A percentile compares a stretch with the other conserved stretches of the same genome.
These are phyloP conservation scores for Girardinichthys multiradiatus DNA, from an alignment of 2,113 vertebrate species.

Conservation along the genomic window DNA sequence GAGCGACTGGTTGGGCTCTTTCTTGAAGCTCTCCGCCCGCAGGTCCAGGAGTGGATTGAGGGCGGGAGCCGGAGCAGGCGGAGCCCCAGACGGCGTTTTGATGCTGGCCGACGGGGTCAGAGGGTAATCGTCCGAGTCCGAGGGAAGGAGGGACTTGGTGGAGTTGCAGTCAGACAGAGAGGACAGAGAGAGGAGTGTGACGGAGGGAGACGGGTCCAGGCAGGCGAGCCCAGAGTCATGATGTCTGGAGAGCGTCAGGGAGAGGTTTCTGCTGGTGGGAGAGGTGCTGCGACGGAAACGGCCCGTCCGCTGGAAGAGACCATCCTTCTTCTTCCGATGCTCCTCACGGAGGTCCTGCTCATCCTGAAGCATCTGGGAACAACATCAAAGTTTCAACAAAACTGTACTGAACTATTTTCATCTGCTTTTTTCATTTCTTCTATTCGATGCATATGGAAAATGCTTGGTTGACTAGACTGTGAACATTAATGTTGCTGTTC, in stretches of 20 bases:
- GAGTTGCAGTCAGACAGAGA: slow-evolving; percentile 93
- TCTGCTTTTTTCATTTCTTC: neutral
- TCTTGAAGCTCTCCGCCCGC: slow-evolving; percentile 90
- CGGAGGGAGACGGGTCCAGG: slow-evolving; percentile 81
- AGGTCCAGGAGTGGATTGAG: slow-evolving; percentile 88
- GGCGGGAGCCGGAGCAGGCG: slow-evolving; percentile 51
- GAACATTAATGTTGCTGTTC: no score
- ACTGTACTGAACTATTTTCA: neutral
- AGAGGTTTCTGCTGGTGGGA: slow-evolving; percentile 77
- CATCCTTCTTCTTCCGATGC: slow-evolving; percentile 85
- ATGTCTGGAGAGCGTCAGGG: slow-evolving; percentile 76
- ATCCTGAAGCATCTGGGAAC: slow-evolving; percentile 77
- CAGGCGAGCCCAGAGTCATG: slow-evolving; percentile 70
- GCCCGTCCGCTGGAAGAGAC: slow-evolving; percentile 85
- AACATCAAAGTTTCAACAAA: neutral
- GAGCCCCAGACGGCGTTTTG: slow-evolving; percentile 38
- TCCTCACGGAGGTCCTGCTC: slow-evolving; percentile 84
- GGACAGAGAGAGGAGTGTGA: slow-evolving; percentile 89
- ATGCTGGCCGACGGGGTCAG: slow-evolving; percentile 54
- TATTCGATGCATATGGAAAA: no score
- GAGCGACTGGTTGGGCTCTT: slow-evolving; percentile 89
- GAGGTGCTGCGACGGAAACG: slow-evolving; percentile 84
- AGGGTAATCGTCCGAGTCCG: slow-evolving; percentile 84
- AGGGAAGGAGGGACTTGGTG: slow-evolving; percentile 89
- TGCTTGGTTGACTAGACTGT: no score